Conservation (phyloP, 2,113 vertebrate genomes). For the Tretioscincus oriximinensis region DNA sequence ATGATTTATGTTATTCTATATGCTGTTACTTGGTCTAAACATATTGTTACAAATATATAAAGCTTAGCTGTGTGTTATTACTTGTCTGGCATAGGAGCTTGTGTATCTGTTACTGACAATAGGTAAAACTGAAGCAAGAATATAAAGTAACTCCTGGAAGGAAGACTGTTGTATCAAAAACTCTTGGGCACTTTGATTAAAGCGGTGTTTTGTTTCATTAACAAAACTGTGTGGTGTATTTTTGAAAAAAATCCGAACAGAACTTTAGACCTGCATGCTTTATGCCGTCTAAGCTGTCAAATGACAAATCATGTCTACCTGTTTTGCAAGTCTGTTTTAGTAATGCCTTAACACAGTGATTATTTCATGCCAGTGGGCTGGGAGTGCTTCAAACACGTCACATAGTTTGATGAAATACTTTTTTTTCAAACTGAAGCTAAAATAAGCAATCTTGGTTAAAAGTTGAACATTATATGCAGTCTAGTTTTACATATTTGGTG, state of each 20-base stretch:
- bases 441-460: neutral
- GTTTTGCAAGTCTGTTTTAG: neutral
- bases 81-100: neutral
- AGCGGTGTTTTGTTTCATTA: neutral
- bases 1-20: neutral
- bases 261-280: neutral
- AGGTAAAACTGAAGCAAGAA: neutral
- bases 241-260: neutral
- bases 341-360: neutral
- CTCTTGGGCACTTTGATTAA: neutral
- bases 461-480: neutral
- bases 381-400: neutral
- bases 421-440: conserved; percentile 5
- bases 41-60: neutral
- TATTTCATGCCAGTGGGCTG: too few relatives aligned
- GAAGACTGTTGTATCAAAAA: neutral
- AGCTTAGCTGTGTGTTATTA: neutral
- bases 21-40: too few relatives aligned
- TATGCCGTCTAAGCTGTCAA: neutral
- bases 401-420: neutral
- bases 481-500: neutral
- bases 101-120: neutral
- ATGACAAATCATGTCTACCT: neutral
- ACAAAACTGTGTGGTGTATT: neutral
- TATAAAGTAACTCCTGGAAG: neutral